Percentiles rank a stretch among this genome's conserved stretches.
phyloP scores from a whole-genome alignment of 1,140 invertebrate genomes.

The Pseudomyrmex cubaensis region DNA sequence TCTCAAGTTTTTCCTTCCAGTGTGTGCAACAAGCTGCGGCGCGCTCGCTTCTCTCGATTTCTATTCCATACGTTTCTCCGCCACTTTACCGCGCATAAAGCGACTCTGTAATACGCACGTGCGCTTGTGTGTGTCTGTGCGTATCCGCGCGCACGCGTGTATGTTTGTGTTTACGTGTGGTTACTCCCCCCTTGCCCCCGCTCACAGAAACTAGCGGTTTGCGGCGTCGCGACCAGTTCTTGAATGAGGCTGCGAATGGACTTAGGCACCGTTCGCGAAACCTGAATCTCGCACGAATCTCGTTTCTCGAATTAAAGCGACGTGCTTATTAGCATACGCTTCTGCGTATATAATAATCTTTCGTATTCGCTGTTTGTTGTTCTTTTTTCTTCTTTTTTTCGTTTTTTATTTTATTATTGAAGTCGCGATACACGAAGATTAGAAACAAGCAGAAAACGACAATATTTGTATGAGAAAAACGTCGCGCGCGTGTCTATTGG shows the following conservation, averaged over 20 bases:
- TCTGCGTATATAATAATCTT: no score
- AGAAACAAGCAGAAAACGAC: no score
- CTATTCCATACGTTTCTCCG: constrained; percentile 51
- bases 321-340: background rate
- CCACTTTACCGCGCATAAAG: constrained; percentile 24
- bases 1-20: no score
- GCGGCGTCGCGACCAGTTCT: constrained; percentile 69
- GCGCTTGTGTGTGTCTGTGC: background rate
- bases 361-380: background rate
- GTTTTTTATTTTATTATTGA: background rate
- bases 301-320: constrained; percentile 22
- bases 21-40: constrained; percentile 25
- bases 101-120: background rate
- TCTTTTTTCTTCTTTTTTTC: background rate
- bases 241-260: constrained; percentile 70
- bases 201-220: constrained; percentile 64
- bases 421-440: no score
- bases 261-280: constrained; percentile 67
- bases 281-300: constrained; percentile 58
- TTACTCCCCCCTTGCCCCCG: background rate
- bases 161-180: constrained; percentile 18
- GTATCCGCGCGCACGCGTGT: background rate
- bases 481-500: no score
- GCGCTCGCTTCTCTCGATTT: constrained; percentile 45
- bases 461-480: no score